Evolutionary conservation across 2,113 vertebrate species (phyloP).

Genomic region (Eptesicus fuscus): DNA sequence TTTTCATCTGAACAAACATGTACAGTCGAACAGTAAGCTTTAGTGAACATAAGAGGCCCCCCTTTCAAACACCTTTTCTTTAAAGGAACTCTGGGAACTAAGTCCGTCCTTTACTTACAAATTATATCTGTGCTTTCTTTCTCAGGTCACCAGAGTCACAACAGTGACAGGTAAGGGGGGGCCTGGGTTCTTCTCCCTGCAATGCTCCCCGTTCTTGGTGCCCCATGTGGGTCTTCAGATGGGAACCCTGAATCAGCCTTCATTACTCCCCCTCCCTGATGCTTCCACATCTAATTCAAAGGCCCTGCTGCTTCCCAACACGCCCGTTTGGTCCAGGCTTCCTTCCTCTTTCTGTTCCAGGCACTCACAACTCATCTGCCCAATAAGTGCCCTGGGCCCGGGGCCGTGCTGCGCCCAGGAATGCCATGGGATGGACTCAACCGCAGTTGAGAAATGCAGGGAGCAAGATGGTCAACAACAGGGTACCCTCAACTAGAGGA

Average conservation of each 20-base stretch:
- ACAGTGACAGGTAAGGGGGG: not conserved
- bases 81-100: not conserved
- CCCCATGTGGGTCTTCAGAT: not conserved
- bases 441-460: not conserved
- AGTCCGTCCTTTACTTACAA: not conserved
- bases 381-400: not conserved
- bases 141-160: too few species aligned
- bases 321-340: not conserved
- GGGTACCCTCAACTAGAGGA: not conserved
- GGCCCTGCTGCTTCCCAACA: not conserved
- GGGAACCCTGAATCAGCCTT: not conserved
- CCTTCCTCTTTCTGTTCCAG: not conserved
- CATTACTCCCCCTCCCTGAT: not conserved
- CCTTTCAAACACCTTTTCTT: not conserved
- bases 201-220: too few species aligned
- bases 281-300: not conserved
- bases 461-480: not conserved
- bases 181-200: not conserved
- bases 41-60: not conserved
- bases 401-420: not conserved
- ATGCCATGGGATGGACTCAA: too few species aligned
- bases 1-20: conserved; percentile 38
- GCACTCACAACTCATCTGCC: not conserved
- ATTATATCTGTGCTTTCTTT: not conserved
- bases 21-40: not conserved